Evolutionary conservation across 2,113 vertebrate genomes (phyloP), one percentile per base, ranked within the genome.

Genomic region (Megatriorchis doriae): DNA sequence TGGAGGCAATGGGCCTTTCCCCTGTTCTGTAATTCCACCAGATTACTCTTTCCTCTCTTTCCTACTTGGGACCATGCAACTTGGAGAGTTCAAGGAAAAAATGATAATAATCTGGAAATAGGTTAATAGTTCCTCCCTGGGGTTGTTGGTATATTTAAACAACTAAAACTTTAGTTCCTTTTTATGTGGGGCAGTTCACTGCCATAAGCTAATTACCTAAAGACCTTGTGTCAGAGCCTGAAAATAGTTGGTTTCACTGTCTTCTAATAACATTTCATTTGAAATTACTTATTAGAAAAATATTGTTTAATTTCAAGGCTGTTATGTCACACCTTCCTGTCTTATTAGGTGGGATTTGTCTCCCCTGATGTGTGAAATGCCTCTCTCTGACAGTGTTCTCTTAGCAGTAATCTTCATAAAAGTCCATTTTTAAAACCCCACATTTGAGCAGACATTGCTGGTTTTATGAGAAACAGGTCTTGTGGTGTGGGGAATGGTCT

Each of bases 341-440:
- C 2, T 74, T 7, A 26, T 50, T 38, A 10, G 31, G 63, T 52
- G 77, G 81, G 40, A 72, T 75, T 87, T 72, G 16, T 42, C 73
- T 85, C 75, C 79, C 71, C 45, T 80, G 48, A 13, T 34, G 82
- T 90, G 86, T 68, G 88, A 90, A 88, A 80, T 78, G 13, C 66
- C 36, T 43, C 62, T 87, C 47, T 34, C 36, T 3, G 4, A 0
- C 4, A 3, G 11, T 0, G 6, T 45, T 80, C 63, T 59, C 21
- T 70, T 17, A 13, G 47, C 80, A 52, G 36, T 13, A 50, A 40
- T 47, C 52, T 66, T 10, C 1, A 36, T 22, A 83, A 58, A 94
- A 86, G 8, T 26, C 31, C 66, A 3, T 34, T 87, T 94, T 68
- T 11, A 21, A 88, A 90, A 94, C 11, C 48, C 52, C 22, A 38